These are phyloP conservation scores for Hexactinellida sp. DNA, from an alignment of 37 sponge, comb jelly and placozoan genomes.

Conservation along the genomic window DNA sequence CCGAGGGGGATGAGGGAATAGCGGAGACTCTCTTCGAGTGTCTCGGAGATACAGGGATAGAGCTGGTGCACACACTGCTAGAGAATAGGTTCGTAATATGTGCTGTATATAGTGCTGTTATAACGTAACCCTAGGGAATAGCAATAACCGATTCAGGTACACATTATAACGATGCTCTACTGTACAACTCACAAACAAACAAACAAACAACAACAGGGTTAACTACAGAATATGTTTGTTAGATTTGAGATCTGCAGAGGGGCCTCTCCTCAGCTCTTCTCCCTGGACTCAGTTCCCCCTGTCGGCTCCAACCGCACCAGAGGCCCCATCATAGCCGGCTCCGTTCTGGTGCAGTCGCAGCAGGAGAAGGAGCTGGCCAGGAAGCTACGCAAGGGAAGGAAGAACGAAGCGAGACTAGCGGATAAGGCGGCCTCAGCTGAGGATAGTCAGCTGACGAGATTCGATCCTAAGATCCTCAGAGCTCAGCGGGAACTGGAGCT, in stretches of 20 bases:
- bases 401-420: constrained; percentile 29
- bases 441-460: too few species aligned
- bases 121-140: too few species aligned
- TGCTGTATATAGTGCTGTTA: too few species aligned
- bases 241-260: neutral
- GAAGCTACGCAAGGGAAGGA: constrained; percentile 55
- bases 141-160: too few species aligned
- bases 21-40: neutral
- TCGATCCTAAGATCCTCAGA: constrained; percentile 52
- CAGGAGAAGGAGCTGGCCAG: constrained; percentile 62
- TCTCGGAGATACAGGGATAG: neutral
- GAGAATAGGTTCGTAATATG: neutral
- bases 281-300: neutral
- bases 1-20: neutral
- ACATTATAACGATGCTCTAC: too few species aligned
- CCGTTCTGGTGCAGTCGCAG: constrained; percentile 45
- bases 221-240: neutral
- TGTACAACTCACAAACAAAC: neutral
- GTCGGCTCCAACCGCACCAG: neutral
- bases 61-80: neutral
- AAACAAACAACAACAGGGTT: too few species aligned
- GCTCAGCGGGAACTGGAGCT: constrained; percentile 48
- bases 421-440: constrained; percentile 9
- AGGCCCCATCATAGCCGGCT: neutral
- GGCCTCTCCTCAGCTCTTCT: neutral